A percentile compares a stretch with the other conserved stretches of the same genome.
Conservation (phyloP, 1,140 invertebrate genomes). For the Mylabris phalerata region DNA sequence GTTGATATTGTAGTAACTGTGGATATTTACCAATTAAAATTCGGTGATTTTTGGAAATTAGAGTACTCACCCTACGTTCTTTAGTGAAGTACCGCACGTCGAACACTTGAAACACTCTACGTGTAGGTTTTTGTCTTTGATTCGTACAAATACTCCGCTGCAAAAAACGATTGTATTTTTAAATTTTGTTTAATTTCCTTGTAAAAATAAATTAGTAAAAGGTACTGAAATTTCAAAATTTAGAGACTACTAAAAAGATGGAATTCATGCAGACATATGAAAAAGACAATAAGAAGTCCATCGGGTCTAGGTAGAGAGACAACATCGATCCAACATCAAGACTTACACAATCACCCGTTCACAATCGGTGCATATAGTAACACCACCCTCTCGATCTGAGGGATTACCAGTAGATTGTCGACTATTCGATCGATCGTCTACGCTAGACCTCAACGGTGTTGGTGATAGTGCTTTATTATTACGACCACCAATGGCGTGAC, state of each 20-base stretch:
- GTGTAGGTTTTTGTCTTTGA: conserved; percentile 93
- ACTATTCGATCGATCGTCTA: conserved; percentile 38
- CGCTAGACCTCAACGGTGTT: conserved; percentile 20
- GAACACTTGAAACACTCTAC: conserved; percentile 96
- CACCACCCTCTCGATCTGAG: conserved; percentile 41
- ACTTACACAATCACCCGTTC: conserved; percentile 72
- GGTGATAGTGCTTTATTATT: conserved; percentile 41
- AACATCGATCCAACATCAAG: conserved; percentile 41
- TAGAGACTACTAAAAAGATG: too few relatives aligned
- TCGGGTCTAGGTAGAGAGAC: not conserved
- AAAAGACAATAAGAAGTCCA: too few relatives aligned
- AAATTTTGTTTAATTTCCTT: too few relatives aligned
- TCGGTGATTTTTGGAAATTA: not conserved
- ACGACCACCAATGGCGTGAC: conserved; percentile 55
- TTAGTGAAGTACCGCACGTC: conserved; percentile 88
- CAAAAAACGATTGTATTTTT: conserved; percentile 22
- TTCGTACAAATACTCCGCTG: conserved; percentile 92
- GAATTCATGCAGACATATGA: too few relatives aligned
- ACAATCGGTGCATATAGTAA: conserved; percentile 64
- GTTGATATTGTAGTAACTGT: conserved; percentile 84
- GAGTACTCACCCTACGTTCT: conserved; percentile 71
- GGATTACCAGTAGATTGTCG: conserved; percentile 29
- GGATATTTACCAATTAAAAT: conserved; percentile 7
- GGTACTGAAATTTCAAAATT: too few relatives aligned
- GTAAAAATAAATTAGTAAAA: too few relatives aligned